These are phyloP conservation scores for Dromaius novaehollandiae DNA, from an alignment of 2,113 vertebrate genomes.

Conservation along the genomic window DNA sequence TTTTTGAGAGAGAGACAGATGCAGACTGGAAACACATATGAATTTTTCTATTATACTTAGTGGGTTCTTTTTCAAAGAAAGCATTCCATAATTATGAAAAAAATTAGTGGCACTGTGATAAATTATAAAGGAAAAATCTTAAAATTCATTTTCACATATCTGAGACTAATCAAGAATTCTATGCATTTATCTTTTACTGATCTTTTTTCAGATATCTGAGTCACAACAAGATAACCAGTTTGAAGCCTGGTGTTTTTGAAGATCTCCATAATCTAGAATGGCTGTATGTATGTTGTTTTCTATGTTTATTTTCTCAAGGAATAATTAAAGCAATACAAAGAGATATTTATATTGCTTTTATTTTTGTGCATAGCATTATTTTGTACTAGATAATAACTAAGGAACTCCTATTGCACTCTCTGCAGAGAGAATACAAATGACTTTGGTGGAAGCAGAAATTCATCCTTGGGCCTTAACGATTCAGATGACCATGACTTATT, in stretches of 20 bases:
- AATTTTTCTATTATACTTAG: not conserved
- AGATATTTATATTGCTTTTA: not conserved
- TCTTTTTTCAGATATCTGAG: constrained; percentile 86
- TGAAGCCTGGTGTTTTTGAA: constrained; percentile 89
- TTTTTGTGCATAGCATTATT: not conserved
- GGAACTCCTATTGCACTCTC: not conserved
- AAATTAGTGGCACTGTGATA: not conserved
- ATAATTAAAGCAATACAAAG: not conserved
- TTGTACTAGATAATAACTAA: not conserved
- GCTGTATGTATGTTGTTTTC: constrained; percentile 88
- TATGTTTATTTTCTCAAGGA: not conserved
- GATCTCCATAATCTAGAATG: constrained; percentile 92
- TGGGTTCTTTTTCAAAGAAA: not conserved
- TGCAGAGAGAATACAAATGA: not conserved
- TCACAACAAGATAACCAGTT: constrained; percentile 86
- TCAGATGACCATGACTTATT: not conserved
- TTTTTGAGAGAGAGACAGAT: not conserved
- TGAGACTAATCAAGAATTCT: not conserved
- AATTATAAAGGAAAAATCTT: not conserved
- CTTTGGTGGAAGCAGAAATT: not conserved
- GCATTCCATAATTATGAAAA: not conserved
- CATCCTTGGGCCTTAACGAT: not conserved
- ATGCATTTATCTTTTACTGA: not conserved
- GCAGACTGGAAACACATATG: not conserved
- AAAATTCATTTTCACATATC: not conserved